Evolutionary conservation across 2,113 vertebrate species (phyloP).

Genomic region (Tachuris rubrigastra): DNA sequence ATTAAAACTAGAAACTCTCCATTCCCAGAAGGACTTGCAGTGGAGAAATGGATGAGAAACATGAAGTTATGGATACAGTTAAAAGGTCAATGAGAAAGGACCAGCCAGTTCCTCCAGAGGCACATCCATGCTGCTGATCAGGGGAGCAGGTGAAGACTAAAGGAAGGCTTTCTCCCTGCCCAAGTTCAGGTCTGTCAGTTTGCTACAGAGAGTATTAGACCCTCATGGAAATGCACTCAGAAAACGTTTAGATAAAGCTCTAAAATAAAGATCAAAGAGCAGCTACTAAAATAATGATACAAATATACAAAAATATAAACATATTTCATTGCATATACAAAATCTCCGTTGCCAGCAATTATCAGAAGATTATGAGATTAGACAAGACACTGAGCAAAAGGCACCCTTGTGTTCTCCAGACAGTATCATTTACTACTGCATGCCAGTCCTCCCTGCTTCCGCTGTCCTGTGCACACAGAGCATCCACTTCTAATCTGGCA

Average conservation of each 20-base stretch:
- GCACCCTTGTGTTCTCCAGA: background rate
- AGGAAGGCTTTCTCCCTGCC: background rate
- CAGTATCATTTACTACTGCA: background rate
- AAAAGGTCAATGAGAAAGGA: background rate
- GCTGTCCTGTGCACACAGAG: background rate
- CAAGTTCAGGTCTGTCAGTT: background rate
- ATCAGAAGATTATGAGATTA: background rate
- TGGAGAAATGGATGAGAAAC: background rate
- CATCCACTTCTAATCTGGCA: background rate
- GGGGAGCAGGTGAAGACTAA: background rate
- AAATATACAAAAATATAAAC: background rate
- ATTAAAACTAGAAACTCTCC: background rate
- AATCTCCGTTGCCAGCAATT: background rate
- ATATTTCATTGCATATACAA: background rate
- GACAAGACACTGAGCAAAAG: background rate
- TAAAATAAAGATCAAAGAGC: background rate
- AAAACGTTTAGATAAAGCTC: background rate
- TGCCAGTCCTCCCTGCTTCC: background rate
- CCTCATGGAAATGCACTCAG: background rate
- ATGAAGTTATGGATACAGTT: background rate
- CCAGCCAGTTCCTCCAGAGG: background rate
- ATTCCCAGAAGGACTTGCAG: background rate
- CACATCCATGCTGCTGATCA: background rate
- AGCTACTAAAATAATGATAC: background rate
- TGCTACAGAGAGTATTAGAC: background rate